Evolutionary conservation across 2,113 vertebrate genomes (phyloP), one percentile per base, ranked within the genome.

Genomic region (Leiothrix lutea): DNA sequence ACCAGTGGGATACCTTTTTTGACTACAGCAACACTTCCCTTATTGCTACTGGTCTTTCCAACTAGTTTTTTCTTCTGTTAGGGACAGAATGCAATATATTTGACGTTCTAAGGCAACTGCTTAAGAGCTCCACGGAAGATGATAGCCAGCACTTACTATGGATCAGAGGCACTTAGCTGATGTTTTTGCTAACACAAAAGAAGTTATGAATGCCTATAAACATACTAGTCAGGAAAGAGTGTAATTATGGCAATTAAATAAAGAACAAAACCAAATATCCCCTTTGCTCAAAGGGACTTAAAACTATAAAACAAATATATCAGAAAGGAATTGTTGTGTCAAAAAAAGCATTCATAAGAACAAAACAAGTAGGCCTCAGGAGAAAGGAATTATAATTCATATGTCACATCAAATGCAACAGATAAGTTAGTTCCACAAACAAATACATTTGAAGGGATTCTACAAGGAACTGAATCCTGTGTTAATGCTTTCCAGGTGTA

Each of bases 401-500:
- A 86, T 42, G 66, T 82, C 93, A 86, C 69, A 74, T 47, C 60
- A 78, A 80, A 79, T 86, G 56, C 51, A 92, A 91, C 2, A 11
- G 82, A 38, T 83, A 92, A 92, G 45, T 81, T 73, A 78, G 26
- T 91, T 95, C 42, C 67, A 93, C 64, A 86, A 92, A 86, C 62
- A 96, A 82, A 95, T 33, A 74, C 51, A 92, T 93, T 47, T 82
- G 80, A 92, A n/a, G n/a, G 60, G 93, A 83, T 73, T 70, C 81
- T 86, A 73, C 33, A 80, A 78, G 56, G 81, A 93, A 90, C 64
- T 88, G 58, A 94, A 95, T 74, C 64, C 48, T 62, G 12, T 40
- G n/a, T 71, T 92, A 96, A 96, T 91, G 72, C 80, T 86, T 88
- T 91, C 77, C 94, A 96, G 86, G 92, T 95, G 83, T 89, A 96